Evolutionary conservation across 2,888 invertebrate species (phyloP), one percentile per base, ranked within the genome.

Genomic region (Invenusta paracnida): DNA sequence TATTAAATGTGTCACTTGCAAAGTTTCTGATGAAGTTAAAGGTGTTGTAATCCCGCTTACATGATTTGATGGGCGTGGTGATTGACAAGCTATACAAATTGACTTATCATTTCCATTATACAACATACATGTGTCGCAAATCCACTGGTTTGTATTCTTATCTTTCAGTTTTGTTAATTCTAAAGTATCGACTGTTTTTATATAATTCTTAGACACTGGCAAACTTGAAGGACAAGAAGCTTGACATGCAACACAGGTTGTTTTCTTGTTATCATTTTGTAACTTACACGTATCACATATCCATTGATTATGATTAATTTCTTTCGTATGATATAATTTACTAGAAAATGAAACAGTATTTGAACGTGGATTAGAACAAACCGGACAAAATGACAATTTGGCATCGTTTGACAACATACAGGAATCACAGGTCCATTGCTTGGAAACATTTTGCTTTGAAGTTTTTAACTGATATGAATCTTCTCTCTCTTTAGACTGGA

Each of bases 91-190:
- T 25, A 23, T 23, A 73, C 73, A 73, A 13, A 23, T 13, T 23
- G 73, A 23, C 5, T 25, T 73, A 13, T 73, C 73, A 23, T 5
- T 5, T 5, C 23, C 5, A 73, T 73, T 73, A 73, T 5, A 73
- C 73, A 73, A 73, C 73, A 73, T 73, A 73, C 73, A 73, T 23
- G 25, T 73, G 73, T 73, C 73, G 23, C 73, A 73, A 25, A 23
- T 73, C 73, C 73, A 73, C 23, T 73, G 23, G 27, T 2, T 25
- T 73, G 73, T 23, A 23, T 5, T n/a, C 27, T n/a, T 5, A 13
- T 73, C 17, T 73, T 73, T 73, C 25, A 73, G 23, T 73, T 73
- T 73, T 25, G 17, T 73, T 23, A 73, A 73, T 73, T 73, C 73
- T 23, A 73, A 73, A 23, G 73, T 73, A 73, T 73, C 73, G 2